Evolutionary conservation across 2,888 invertebrate species (phyloP), one percentile per base, ranked within the genome.

Genomic region (Panorpa germanica): DNA sequence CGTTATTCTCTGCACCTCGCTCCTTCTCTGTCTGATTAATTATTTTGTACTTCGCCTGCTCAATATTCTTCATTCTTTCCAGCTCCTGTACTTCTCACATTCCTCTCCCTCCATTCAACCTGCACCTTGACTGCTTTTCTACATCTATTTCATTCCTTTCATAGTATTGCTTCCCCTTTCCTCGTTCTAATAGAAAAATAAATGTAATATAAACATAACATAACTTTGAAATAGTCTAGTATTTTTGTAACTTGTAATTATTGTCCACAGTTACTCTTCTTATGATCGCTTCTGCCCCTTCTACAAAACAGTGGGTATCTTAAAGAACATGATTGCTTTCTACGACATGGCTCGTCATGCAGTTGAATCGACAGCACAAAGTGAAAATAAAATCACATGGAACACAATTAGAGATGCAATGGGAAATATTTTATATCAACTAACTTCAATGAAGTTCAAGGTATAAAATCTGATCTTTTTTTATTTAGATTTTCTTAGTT

Each of bases 391-490:
- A 65, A 81, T 90, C 49, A 99, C 98, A 37, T 98, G 96, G 95
- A 77, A 78, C 48, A 81, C 83, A 31, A 99, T 99, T 56, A 74
- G 88, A 39, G 98, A 99, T 52, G 81, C 88, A 46, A 88, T 99
- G 90, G 80, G 80, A 48, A 82, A 81, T 52, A 80, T 90, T 45
- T 70, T 99, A 45, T 95, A 98, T 63, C 90, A 95, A 55, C 70
- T 98, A 41, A 90, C 86, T 48, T 86, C 86, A 51, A 98, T 98
- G 96, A 98, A 98, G 61, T 98, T 98, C 70, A 95, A 93, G 74
- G 85, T 82, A 45, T 41, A n/a, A n/a, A n/a, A n/a, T n/a, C n/a
- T n/a, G 46, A 41, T 29, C 15, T 12, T 19, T 28, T 20, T 11
- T n/a, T 18, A 19, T 21, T 33, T 30, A 21, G 17, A 32, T 34